Base-by-base conservation (phyloP, 1,140 invertebrate species). In the Conus betulinus region DNA sequence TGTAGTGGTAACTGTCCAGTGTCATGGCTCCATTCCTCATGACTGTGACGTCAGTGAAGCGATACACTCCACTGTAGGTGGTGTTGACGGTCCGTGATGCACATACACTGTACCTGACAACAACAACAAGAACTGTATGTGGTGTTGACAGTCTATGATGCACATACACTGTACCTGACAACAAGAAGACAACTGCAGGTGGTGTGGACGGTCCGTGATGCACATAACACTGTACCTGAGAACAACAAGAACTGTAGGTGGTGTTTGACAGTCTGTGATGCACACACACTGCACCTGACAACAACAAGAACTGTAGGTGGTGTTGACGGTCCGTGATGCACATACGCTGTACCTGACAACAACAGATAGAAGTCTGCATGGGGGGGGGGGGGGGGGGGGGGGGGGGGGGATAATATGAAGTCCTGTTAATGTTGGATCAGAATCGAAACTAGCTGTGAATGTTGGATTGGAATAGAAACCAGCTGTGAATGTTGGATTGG, bases 41-140 rank as follows among this genome's bases (percentile, higher is more conserved):
- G 15, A 92, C 87, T 6, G 92, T 93, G 15, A 92, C 55, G 0
- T 91, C 71, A 5, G 89, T 82, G 53, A 93, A 90, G 20, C 90
- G 89, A 85, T 92, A 93, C 57, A 89, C 81, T 15, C 89, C 90
- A 5, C 60, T 88, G 55, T 89, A 87, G 7, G 88, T 74, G 17
- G 57, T 60, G 55, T 74, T 87, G 60, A 55, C 83, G 0, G 84
- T 67, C 57, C 91, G 85, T 5, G 52, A 57, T 3, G 51, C 85
- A n/a, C 85, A 87, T 3, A 87, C 5, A 55, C 85, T 87, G 74
- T 87, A 78, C n/a, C 85, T 87, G 74, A 27, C 10, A 53, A 53
- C 5, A 83, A n/a, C n/a, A 83, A 83, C 13, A 53, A 89, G 85
- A 39, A 51, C n/a, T 11, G 17, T 78, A 51, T 1, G 60, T 63